Evolutionary conservation across 2,113 vertebrate genomes (phyloP).

Genomic region (Erythrocercus mccallii): DNA sequence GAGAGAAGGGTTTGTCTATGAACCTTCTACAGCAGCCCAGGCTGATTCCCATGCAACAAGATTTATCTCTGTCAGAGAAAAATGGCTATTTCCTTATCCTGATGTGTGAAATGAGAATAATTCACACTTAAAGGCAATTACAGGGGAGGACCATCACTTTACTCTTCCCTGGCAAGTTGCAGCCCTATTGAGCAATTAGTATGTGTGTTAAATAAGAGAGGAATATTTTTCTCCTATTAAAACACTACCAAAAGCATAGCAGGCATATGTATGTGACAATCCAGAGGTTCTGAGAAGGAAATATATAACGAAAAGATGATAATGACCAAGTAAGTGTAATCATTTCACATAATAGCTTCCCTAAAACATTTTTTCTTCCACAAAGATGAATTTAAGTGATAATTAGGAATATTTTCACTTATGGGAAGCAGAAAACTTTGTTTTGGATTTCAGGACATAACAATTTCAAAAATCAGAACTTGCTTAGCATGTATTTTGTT

Average conservation of each 20-base stretch:
- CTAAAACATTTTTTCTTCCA: background rate
- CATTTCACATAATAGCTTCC: background rate
- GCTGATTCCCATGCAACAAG: background rate
- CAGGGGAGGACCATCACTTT: background rate
- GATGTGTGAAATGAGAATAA: background rate
- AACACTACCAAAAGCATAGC: background rate
- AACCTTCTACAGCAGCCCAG: background rate
- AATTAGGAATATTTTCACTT: background rate
- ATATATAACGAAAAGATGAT: background rate
- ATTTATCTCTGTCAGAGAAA: background rate
- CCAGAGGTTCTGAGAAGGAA: background rate
- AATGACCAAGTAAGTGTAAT: background rate
- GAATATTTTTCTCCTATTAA: background rate
- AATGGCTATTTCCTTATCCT: background rate
- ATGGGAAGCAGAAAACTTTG: background rate
- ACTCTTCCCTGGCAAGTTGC: background rate
- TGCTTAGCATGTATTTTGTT: background rate
- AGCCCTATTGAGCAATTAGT: background rate
- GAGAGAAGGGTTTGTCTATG: background rate
- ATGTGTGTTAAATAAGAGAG: background rate
- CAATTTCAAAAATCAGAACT: background rate
- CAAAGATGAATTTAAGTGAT: background rate
- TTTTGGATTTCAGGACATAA: background rate
- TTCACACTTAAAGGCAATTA: background rate
- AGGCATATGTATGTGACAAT: background rate